A percentile compares a stretch with the other conserved stretches of the same genome.
Evolutionary conservation across 2,888 invertebrate species (phyloP).

Genomic region (Mechanitis messenoides): DNA sequence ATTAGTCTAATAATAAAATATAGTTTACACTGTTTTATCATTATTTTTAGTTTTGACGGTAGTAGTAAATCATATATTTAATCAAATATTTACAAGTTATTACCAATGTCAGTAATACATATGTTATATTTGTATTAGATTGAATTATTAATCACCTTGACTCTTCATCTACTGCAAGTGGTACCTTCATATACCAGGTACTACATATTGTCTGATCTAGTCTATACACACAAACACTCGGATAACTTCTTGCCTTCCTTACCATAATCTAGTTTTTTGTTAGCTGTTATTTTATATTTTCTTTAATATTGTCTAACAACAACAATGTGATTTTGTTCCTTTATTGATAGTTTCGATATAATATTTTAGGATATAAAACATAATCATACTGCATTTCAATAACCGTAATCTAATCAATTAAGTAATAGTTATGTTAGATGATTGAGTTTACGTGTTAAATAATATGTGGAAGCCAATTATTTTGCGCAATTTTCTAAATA

Average conservation of each 20-base stretch:
- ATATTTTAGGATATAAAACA: slow-evolving; percentile 36
- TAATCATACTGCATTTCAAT: slow-evolving; percentile 31
- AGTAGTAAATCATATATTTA: too few species aligned
- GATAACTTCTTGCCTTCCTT: not conserved
- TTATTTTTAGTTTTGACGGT: too few species aligned
- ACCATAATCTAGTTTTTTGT: slow-evolving; percentile 53
- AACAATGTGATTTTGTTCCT: slow-evolving; percentile 65
- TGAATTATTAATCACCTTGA: too few species aligned
- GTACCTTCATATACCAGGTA: too few species aligned
- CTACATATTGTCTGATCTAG: not conserved
- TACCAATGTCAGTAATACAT: too few species aligned
- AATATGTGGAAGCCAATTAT: slow-evolving; percentile 6
- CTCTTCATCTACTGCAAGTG: too few species aligned
- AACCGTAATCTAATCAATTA: slow-evolving; percentile 18
- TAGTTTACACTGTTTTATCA: too few species aligned
- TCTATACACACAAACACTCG: not conserved
- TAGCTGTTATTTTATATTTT: slow-evolving; percentile 36
- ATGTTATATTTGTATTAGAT: too few species aligned
- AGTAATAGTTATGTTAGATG: slow-evolving; percentile 19
- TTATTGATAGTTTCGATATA: slow-evolving; percentile 44
- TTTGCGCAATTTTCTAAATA: slow-evolving; percentile 23
- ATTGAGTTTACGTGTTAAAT: slow-evolving; percentile 1
- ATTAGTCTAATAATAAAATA: too few species aligned
- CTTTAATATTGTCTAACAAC: slow-evolving; percentile 47
- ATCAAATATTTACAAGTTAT: too few species aligned